Evolutionary conservation across 2,888 invertebrate species (phyloP).

Genomic region (Oxytorus armatus): DNA sequence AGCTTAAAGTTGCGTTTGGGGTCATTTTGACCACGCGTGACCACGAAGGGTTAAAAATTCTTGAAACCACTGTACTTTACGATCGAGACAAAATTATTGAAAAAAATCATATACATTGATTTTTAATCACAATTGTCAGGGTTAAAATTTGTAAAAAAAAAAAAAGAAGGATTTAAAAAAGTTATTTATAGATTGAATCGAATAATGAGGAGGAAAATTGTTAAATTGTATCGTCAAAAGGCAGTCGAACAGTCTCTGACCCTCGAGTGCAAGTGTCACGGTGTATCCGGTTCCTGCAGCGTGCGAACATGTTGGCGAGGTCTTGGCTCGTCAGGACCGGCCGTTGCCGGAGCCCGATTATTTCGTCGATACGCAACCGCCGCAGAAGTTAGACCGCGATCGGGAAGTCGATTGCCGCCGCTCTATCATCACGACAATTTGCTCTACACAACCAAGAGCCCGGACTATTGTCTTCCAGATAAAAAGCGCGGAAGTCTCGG

Average conservation of each 20-base stretch:
- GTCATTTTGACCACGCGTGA: too few relatives aligned
- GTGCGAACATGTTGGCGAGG: constrained; percentile 93
- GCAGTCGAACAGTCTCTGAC: constrained; percentile 87
- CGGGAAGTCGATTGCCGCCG: constrained; percentile 82
- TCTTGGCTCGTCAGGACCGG: constrained; percentile 85
- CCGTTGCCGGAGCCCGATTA: constrained; percentile 86
- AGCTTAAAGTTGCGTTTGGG: too few relatives aligned
- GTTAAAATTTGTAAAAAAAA: too few relatives aligned
- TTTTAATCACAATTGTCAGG: too few relatives aligned
- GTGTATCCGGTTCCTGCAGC: constrained; percentile 93
- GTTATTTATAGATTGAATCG: background rate
- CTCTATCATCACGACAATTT: constrained; percentile 86
- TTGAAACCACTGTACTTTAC: too few relatives aligned
- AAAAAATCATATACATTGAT: too few relatives aligned
- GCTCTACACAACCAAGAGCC: constrained; percentile 91
- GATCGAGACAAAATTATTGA: too few relatives aligned
- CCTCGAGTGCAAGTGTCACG: constrained; percentile 93
- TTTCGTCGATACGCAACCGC: constrained; percentile 87
- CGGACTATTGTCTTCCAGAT: constrained; percentile 93
- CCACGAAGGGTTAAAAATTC: too few relatives aligned
- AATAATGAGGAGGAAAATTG: constrained; percentile 25
- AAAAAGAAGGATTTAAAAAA: background rate
- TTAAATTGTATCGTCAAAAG: constrained; percentile 82
- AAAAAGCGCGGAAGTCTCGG: constrained; percentile 90
- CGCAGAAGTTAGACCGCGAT: constrained; percentile 84